Percentiles rank a stretch among this genome's conserved stretches.
These are phyloP conservation scores for Ophion costatus DNA, from an alignment of 2,888 invertebrate species.

Conservation along the genomic window DNA sequence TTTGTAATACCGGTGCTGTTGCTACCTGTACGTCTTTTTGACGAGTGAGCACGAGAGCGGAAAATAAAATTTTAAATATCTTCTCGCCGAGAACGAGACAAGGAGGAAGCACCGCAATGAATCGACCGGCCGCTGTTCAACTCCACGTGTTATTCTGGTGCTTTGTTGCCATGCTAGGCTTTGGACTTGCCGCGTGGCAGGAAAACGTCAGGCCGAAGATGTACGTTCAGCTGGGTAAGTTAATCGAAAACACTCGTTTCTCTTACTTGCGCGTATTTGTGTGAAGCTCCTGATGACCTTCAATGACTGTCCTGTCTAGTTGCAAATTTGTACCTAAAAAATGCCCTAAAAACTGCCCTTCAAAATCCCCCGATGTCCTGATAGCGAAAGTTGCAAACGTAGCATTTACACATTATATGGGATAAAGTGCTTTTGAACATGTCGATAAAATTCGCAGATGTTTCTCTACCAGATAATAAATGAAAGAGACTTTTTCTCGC, in stretches of 20 bases:
- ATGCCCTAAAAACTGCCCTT: too few species aligned
- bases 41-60: background rate
- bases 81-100: background rate
- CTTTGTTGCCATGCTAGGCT: conserved; percentile 82
- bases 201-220: conserved; percentile 96
- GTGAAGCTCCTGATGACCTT: too few species aligned
- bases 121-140: conserved; percentile 65
- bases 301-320: too few species aligned
- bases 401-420: too few species aligned
- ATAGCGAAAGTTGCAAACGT: too few species aligned
- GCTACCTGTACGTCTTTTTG: background rate
- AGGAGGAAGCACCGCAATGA: conserved; percentile 60
- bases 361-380: too few species aligned
- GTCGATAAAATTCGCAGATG: background rate
- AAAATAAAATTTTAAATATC: background rate
- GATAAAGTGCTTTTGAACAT: too few species aligned
- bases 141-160: conserved; percentile 84
- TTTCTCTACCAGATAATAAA: too few species aligned
- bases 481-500: too few species aligned
- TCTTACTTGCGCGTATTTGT: too few species aligned
- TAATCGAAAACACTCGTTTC: background rate
- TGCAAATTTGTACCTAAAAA: too few species aligned
- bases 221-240: conserved; percentile 96
- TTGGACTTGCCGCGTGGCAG: conserved; percentile 90
- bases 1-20: background rate